phyloP scores from a whole-genome alignment of 64 coral and sea anemone genomes.

The Hydrozoanthus tunicans region DNA sequence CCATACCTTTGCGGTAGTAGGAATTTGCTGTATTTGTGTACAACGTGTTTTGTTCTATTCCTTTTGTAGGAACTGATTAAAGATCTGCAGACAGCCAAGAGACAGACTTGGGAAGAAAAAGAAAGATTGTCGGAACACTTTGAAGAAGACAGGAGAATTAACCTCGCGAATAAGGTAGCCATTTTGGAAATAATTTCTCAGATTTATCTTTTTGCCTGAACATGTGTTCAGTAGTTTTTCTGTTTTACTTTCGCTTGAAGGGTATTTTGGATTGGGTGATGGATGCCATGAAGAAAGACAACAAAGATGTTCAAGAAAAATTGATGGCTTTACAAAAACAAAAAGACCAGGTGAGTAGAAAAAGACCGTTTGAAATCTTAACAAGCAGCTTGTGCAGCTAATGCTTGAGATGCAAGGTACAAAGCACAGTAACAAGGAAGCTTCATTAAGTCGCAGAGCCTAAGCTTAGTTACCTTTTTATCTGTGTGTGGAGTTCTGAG shows the following conservation, averaged over 20 bases:
- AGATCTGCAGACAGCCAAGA: conserved; percentile 93
- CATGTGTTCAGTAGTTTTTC: too few species aligned
- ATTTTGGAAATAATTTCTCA: too few species aligned
- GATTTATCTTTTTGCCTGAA: too few species aligned
- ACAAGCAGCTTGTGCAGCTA: neutral
- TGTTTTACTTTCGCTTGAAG: conserved; percentile 36
- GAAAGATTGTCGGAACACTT: conserved; percentile 92
- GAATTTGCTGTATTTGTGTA: neutral
- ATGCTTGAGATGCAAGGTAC: neutral
- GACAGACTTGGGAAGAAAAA: conserved; percentile 97
- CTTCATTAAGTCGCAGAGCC: too few species aligned
- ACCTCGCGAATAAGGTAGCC: conserved; percentile 89
- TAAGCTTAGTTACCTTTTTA: neutral
- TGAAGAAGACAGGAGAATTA: conserved; percentile 92
- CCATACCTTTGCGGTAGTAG: too few species aligned
- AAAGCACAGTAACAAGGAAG: too few species aligned
- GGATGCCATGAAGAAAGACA: conserved; percentile 97
- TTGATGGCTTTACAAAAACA: conserved; percentile 87
- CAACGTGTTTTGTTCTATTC: neutral
- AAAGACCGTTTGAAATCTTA: neutral
- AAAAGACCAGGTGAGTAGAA: conserved; percentile 88
- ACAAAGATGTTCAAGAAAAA: conserved; percentile 96
- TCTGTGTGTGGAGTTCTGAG: neutral
- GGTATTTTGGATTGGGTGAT: conserved; percentile 99
- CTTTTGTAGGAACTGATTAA: conserved; percentile 81